A percentile compares a stretch with the other conserved stretches of the same genome.
These are phyloP conservation scores for Oxyura jamaicensis DNA, from an alignment of 2,113 vertebrate species.

Conservation along the genomic window DNA sequence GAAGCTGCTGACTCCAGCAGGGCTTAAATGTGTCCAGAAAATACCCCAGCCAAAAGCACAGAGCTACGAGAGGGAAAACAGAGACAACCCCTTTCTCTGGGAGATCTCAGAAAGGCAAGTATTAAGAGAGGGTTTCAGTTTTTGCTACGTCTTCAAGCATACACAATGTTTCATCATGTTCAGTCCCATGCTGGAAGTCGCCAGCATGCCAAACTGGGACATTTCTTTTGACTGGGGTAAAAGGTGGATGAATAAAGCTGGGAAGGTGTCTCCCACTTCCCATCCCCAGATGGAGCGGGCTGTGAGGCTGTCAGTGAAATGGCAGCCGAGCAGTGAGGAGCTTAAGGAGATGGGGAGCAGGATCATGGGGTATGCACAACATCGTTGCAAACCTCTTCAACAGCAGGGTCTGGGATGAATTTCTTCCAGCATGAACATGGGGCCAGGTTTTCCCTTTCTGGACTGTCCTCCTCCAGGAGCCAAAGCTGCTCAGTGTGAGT, in stretches of 20 bases:
- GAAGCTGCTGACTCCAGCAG: neutral
- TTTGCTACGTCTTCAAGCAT: neutral
- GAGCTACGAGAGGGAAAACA: neutral
- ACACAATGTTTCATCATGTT: neutral
- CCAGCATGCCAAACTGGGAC: neutral
- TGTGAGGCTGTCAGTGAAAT: neutral
- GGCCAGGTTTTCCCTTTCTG: neutral
- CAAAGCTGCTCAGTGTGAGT: neutral
- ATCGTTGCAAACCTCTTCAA: neutral
- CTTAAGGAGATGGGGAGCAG: neutral
- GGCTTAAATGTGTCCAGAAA: neutral
- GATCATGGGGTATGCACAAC: rapidly evolving
- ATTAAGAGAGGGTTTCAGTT: neutral
- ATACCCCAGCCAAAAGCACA: neutral
- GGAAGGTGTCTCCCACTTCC: neutral
- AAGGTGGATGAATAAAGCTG: neutral
- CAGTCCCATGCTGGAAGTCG: too few relatives aligned
- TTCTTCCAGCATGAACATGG: neutral
- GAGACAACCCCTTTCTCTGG: neutral
- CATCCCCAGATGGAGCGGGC: neutral
- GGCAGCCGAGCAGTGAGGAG: neutral
- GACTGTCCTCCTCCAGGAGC: neutral
- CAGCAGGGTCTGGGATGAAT: neutral
- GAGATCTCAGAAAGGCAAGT: neutral
- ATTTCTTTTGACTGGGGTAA: neutral